These are phyloP conservation scores for Aphelenchoides bicaudatus DNA, from an alignment of 2,888 invertebrate species.

Conservation along the genomic window DNA sequence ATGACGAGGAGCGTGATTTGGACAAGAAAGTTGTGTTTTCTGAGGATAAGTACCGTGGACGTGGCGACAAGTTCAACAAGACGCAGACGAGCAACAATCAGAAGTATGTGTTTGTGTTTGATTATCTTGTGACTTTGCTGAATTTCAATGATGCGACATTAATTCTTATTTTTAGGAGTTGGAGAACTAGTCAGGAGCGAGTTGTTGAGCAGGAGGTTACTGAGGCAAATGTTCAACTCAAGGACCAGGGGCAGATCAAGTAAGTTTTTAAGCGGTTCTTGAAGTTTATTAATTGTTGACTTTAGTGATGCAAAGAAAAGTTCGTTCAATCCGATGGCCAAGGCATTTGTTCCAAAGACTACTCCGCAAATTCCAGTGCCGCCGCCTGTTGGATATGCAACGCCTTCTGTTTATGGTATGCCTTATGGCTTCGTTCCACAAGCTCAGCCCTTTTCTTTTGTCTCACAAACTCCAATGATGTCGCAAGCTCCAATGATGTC, in stretches of 20 bases:
- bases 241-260: background rate
- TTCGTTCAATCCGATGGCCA: constrained; percentile 4
- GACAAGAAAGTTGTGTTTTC: constrained; percentile 35
- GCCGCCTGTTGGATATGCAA: too few species aligned
- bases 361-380: too few species aligned
- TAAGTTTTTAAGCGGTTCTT: background rate
- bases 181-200: too few species aligned
- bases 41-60: constrained; percentile 1
- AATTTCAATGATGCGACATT: too few species aligned
- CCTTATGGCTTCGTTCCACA: background rate
- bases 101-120: constrained; percentile 1
- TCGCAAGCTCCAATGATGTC: too few species aligned
- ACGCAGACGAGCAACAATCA: too few species aligned
- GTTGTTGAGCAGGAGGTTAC: background rate
- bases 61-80: too few species aligned
- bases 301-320: constrained; percentile 1
- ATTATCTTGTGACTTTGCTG: background rate
- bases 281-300: background rate
- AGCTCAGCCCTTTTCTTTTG: background rate
- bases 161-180: too few species aligned
- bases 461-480: too few species aligned
- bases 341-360: background rate
- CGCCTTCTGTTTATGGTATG: too few species aligned
- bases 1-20: constrained; percentile 63
- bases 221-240: too few species aligned